A percentile compares a stretch with the other conserved stretches of the same genome.
Conservation (phyloP, 2,113 vertebrate species). For the Hypocryptadius cinnamomeus region DNA sequence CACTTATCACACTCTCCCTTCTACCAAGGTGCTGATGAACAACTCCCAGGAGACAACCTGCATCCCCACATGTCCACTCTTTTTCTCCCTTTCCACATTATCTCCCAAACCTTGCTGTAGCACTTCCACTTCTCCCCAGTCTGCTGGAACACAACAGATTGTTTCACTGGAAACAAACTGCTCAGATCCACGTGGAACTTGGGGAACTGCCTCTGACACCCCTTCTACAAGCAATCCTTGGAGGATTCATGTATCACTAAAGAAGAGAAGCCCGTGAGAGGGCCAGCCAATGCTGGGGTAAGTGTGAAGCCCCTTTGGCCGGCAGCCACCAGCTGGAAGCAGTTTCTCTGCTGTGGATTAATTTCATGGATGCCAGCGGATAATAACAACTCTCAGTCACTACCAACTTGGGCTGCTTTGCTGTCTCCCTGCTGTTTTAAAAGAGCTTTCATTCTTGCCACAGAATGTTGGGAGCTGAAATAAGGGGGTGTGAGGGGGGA, state of each 20-base stretch:
- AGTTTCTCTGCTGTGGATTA: conserved; percentile 4
- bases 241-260: not conserved
- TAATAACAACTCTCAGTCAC: not conserved
- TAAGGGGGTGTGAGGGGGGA: not conserved
- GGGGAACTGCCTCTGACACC: not conserved
- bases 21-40: not conserved
- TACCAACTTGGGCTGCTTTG: not conserved
- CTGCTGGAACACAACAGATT: not conserved
- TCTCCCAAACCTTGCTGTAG: not conserved
- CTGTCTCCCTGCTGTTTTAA: not conserved
- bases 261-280: fast-evolving
- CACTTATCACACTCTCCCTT: not conserved
- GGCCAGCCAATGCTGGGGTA: not conserved
- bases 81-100: not conserved
- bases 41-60: not conserved
- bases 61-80: not conserved
- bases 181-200: not conserved
- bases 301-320: not conserved
- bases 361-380: not conserved
- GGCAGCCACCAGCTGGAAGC: not conserved
- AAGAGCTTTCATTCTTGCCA: not conserved
- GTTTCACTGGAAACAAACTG: not conserved
- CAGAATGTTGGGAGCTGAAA: not conserved
- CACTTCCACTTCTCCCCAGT: not conserved
- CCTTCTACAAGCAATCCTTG: not conserved